phyloP scores from a whole-genome alignment of 2,888 invertebrate species.

The Punctoribates punctum region DNA sequence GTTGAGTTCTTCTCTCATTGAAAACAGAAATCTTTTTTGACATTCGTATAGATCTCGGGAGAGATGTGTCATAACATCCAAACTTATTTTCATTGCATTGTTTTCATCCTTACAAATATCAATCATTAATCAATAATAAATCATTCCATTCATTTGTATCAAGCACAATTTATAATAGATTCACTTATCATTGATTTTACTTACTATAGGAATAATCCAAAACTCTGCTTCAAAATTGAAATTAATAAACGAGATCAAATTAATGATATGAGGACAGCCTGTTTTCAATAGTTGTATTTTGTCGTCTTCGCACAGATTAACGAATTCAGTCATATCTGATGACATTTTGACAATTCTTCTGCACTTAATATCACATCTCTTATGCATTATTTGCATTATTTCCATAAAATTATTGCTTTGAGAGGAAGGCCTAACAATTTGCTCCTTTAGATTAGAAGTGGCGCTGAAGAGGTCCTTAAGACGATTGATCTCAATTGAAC shows the following conservation, averaged over 20 bases:
- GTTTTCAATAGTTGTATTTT: background rate
- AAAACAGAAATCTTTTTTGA: no score
- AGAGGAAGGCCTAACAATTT: background rate
- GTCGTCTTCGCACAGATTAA: background rate
- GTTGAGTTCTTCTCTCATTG: background rate
- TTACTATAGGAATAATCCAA: background rate
- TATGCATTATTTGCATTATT: background rate
- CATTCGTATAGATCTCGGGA: no score
- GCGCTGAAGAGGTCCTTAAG: background rate
- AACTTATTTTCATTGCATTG: background rate
- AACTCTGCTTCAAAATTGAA: background rate
- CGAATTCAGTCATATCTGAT: background rate
- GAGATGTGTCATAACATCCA: no score
- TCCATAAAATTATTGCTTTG: background rate
- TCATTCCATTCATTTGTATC: no score
- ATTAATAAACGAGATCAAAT: background rate
- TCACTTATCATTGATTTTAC: background rate
- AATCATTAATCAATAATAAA: no score
- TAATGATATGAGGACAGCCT: background rate
- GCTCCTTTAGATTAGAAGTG: background rate
- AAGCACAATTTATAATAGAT: background rate
- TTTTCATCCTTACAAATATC: background rate
- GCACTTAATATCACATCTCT: background rate
- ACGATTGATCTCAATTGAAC: background rate
- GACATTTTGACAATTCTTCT: constrained; percentile 8